These are phyloP conservation scores for Epicauta chinensis DNA, from an alignment of 1,140 invertebrate species.

Conservation along the genomic window DNA sequence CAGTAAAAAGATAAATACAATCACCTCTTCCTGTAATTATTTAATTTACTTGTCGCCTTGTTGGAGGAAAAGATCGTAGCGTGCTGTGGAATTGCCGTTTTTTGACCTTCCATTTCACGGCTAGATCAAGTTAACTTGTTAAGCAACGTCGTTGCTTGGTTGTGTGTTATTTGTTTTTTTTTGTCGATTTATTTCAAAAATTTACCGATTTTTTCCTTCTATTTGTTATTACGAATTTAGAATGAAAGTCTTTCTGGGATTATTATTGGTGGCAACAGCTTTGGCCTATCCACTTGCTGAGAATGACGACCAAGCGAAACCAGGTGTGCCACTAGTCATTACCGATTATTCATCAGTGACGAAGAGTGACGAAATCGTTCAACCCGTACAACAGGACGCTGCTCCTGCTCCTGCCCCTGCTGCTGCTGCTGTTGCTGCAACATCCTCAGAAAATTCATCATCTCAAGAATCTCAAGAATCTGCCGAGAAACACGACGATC, in stretches of 20 bases:
- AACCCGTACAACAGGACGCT: constrained; percentile 2
- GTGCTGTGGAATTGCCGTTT: no score
- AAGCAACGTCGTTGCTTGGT: no score
- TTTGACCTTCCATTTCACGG: no score
- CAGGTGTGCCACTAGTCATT: constrained; percentile 38
- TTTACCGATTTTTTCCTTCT: neutral
- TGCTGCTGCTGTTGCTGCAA: no score
- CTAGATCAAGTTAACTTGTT: no score
- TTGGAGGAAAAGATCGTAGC: no score
- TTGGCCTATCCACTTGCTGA: constrained; percentile 39
- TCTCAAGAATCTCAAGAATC: constrained; percentile 21
- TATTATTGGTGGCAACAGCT: constrained; percentile 33
- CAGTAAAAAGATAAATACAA: constrained; percentile 11
- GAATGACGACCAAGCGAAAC: constrained; percentile 32
- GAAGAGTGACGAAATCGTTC: constrained; percentile 27
- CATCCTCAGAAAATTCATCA: constrained; percentile 43
- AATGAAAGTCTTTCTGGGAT: constrained; percentile 41
- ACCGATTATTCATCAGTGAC: constrained; percentile 42
- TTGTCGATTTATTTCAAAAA: neutral
- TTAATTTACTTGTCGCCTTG: constrained; percentile 6
- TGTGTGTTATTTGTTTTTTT: neutral
- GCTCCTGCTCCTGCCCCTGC: no score
- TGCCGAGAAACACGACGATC: constrained; percentile 17
- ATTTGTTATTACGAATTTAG: constrained; percentile 20
- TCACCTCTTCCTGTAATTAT: constrained; percentile 14